Conservation (phyloP, 2,113 vertebrate genomes). For the Osmerus eperlanus region DNA sequence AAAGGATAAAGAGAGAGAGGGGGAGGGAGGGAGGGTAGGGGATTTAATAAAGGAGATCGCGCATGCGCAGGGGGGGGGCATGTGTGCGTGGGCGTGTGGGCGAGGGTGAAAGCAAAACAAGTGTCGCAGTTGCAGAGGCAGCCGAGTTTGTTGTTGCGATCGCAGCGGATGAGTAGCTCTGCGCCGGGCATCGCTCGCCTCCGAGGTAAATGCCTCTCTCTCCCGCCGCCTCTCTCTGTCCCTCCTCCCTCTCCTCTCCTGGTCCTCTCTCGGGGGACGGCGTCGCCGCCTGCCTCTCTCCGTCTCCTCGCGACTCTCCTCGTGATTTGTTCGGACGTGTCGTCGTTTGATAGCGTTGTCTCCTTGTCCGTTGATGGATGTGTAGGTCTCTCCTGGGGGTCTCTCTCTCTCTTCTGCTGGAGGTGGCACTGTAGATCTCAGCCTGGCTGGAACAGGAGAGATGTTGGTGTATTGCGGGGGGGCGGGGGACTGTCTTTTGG, state of each 20-base stretch:
- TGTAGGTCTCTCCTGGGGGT: too few relatives aligned
- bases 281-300: conserved; percentile 4
- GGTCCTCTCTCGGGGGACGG: conserved; percentile 6
- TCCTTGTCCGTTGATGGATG: too few relatives aligned
- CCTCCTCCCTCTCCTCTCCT: neutral
- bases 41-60: conserved; percentile 26
- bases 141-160: conserved; percentile 51
- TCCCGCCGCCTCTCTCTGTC: neutral
- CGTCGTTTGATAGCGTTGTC: too few relatives aligned
- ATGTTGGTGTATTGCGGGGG: too few relatives aligned
- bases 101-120: conserved; percentile 66
- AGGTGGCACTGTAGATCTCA: too few relatives aligned
- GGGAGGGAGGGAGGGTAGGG: conserved; percentile 28
- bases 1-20: conserved; percentile 32
- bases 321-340: too few relatives aligned
- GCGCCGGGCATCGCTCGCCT: conserved; percentile 41
- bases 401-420: too few relatives aligned
- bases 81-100: conserved; percentile 15
- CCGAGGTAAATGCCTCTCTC: conserved; percentile 51
- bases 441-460: too few relatives aligned
- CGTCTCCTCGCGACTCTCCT: too few relatives aligned
- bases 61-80: neutral
- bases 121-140: conserved; percentile 69
- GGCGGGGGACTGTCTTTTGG: too few relatives aligned
- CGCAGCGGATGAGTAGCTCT: conserved; percentile 2